Conservation (phyloP, 2,113 vertebrate genomes). For the Pelusios castaneus region DNA sequence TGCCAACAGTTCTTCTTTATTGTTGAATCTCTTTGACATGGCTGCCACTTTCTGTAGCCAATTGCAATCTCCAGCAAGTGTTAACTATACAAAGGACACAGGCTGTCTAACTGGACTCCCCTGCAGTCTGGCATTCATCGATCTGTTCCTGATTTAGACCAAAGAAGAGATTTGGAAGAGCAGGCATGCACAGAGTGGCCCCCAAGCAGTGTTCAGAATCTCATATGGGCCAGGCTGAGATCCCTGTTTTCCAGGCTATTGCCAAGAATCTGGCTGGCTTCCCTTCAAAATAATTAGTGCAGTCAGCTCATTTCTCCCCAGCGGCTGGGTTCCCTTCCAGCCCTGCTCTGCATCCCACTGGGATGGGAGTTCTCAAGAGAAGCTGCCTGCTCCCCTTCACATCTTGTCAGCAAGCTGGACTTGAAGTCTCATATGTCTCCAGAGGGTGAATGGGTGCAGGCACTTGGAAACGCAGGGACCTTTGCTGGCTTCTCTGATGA, state of each 20-base stretch:
- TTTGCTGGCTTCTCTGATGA: neutral
- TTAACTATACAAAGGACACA: neutral
- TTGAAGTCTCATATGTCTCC: neutral
- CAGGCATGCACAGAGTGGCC: neutral
- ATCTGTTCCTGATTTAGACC: neutral
- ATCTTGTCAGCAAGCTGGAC: neutral
- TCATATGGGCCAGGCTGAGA: neutral
- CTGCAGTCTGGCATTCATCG: neutral
- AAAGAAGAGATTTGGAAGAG: neutral
- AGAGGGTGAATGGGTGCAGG: neutral
- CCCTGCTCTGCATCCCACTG: neutral
- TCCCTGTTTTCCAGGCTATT: neutral
- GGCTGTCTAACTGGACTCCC: neutral
- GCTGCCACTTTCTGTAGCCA: neutral
- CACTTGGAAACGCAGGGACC: neutral
- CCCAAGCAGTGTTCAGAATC: neutral
- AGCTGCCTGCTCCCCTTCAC: neutral
- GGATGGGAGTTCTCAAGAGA: neutral
- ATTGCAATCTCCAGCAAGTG: neutral
- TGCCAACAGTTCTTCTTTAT: neutral
- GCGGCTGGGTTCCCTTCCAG: neutral
- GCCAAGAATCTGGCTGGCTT: neutral
- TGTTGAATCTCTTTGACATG: neutral
- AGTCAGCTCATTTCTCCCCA: neutral
- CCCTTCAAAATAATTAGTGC: too few relatives aligned